Base-by-base conservation (phyloP, 2,113 vertebrate genomes). In the Ailurus styani region DNA sequence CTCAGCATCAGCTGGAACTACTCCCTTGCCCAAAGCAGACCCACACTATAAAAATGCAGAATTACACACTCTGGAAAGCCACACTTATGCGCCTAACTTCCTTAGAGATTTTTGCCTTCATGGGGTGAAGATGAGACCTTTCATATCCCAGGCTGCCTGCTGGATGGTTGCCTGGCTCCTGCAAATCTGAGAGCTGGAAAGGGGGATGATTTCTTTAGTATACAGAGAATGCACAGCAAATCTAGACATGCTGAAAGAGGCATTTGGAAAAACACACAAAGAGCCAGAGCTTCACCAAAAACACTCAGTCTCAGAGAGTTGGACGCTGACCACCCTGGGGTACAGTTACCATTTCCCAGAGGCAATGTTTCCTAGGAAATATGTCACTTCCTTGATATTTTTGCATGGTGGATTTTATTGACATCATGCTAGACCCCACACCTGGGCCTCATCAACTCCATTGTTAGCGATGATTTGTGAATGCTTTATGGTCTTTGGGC, bases 11-110 rank as follows among this genome's bases (percentile, higher is more conserved):
- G 31, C 83, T 88, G 27, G 79, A 86, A 70, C 96, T 64, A 90
- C 81, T 75, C 95, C 62, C 75, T 97, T 90, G 96, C 93, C 72
- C 89, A 87, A 93, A 97, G 89, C n/a, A 81, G 68, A 96, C 55
- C 50, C 82, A 66, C 12, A n/a, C 42, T 78, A 91, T 83, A 81
- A 98, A 98, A 97, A 97, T 11, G 21, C 10, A 95, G 89, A 79
- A 93, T 97, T 97, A 90, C 68, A 86, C 31, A 75, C 14, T 75
- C 8, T 45, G 31, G 92, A 92, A 34, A 85, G 64, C 60, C 72
- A 75, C 64, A 42, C 54, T 18, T 34, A 31, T 7, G 5, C n/a
- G 62, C 57, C 75, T 60, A 3, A 64, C 60, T 75, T 54, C 20
- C 66, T 94, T 23, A 54, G 62, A 47, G 14, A n/a, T 50, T 73